phyloP scores from a whole-genome alignment of 2,888 invertebrate genomes.

The Hypena proboscidalis region DNA sequence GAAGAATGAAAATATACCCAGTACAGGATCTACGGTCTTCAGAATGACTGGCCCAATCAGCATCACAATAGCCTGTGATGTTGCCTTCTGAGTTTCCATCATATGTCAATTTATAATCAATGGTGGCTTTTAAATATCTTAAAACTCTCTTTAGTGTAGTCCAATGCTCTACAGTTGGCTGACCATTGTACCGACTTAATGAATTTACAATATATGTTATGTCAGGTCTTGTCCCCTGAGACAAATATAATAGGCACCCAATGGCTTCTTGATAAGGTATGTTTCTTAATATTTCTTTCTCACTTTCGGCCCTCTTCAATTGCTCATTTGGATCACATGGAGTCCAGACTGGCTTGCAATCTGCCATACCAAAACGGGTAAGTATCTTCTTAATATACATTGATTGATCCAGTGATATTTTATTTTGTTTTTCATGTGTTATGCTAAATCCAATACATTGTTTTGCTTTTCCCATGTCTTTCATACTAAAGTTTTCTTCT shows the following conservation, averaged over 20 bases:
- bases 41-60: too few species aligned
- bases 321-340: background rate
- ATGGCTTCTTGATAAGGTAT: slow-evolving; percentile 2
- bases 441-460: slow-evolving; percentile 12
- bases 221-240: slow-evolving; percentile 21
- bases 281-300: background rate
- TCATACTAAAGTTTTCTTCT: slow-evolving; percentile 29
- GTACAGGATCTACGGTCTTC: too few species aligned
- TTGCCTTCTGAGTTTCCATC: background rate
- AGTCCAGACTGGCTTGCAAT: slow-evolving; percentile 6
- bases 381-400: slow-evolving; percentile 8
- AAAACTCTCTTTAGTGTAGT: slow-evolving; percentile 1
- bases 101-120: background rate
- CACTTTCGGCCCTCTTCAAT: background rate
- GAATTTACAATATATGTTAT: slow-evolving; percentile 15
- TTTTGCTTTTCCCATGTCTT: slow-evolving; percentile 20
- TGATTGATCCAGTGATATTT: slow-evolving; percentile 7
- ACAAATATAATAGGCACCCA: slow-evolving; percentile 14
- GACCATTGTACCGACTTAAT: slow-evolving; percentile 13
- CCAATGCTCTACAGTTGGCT: slow-evolving; percentile 1
- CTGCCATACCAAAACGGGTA: background rate
- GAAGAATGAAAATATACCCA: too few species aligned
- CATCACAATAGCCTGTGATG: too few species aligned
- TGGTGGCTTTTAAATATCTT: slow-evolving; percentile 2
- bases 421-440: background rate